Evolutionary conservation across 2,113 vertebrate species (phyloP).

Genomic region (Galeopterus variegatus): DNA sequence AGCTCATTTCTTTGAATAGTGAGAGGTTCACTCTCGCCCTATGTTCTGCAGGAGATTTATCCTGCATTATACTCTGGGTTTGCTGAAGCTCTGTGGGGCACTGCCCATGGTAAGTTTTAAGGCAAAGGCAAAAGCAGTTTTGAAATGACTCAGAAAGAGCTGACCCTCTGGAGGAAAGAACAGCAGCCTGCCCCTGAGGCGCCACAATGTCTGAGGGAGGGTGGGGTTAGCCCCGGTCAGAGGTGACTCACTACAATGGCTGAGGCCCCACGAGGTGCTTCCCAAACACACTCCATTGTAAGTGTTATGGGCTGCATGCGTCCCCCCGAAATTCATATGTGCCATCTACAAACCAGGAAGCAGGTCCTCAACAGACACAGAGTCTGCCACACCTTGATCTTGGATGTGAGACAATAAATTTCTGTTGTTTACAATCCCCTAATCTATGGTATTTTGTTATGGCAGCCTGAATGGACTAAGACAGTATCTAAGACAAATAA

Average conservation of each 20-base stretch:
- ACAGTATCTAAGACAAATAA: accelerated
- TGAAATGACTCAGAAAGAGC: background rate
- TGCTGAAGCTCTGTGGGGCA: background rate
- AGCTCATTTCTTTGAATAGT: background rate
- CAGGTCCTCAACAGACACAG: accelerated
- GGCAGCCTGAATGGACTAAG: background rate
- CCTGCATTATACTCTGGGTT: accelerated
- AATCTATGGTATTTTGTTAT: accelerated
- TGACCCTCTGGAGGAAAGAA: too few relatives aligned
- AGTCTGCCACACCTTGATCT: accelerated
- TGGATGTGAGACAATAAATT: background rate
- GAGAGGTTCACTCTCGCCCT: background rate
- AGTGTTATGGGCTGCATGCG: background rate
- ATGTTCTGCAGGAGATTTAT: background rate
- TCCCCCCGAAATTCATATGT: background rate
- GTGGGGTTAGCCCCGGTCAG: background rate
- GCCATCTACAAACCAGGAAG: accelerated
- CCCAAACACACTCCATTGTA: accelerated
- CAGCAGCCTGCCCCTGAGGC: accelerated
- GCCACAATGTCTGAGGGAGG: background rate
- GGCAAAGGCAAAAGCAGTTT: background rate
- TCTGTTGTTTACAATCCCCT: accelerated
- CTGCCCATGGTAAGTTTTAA: too few relatives aligned
- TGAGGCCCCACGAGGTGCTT: accelerated
- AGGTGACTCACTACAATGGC: background rate